Evolutionary conservation across 2,113 vertebrate species (phyloP).

Genomic region (Pterocles gutturalis): DNA sequence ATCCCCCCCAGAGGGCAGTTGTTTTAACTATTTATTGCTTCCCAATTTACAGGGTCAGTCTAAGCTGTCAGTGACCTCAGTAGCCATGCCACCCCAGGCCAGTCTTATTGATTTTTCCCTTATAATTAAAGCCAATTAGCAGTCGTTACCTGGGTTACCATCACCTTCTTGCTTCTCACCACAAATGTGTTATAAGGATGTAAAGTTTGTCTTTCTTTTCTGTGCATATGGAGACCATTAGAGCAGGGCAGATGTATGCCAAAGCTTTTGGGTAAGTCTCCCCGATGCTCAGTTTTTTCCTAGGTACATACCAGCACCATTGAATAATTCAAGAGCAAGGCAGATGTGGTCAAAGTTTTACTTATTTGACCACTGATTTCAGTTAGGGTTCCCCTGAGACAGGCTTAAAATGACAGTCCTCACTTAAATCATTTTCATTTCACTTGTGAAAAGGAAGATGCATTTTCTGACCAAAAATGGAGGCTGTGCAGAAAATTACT

Average conservation of each 20-base stretch:
- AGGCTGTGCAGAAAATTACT: not conserved
- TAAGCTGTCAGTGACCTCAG: not conserved
- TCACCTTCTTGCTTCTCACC: not conserved
- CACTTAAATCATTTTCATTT: not conserved
- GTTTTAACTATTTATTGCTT: not conserved
- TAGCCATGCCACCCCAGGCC: not conserved
- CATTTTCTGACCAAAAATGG: not conserved
- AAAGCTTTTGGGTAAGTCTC: not conserved
- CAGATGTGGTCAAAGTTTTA: not conserved
- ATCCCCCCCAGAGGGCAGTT: not conserved
- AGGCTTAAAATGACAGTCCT: not conserved
- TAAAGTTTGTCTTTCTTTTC: not conserved
- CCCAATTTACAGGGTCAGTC: not conserved
- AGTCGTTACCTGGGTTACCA: not conserved
- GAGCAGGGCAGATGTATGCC: not conserved
- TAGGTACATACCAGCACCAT: not conserved
- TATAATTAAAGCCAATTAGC: slow-evolving; percentile 2
- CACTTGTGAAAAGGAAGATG: not conserved
- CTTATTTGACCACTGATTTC: not conserved
- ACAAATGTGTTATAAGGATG: not conserved
- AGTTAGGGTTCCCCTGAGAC: not conserved
- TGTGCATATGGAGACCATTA: not conserved
- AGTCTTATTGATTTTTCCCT: not conserved
- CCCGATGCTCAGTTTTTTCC: not conserved
- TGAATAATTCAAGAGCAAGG: not conserved